Conservation (phyloP, 2,888 invertebrate genomes). For the Zygogramma bicolorata region DNA sequence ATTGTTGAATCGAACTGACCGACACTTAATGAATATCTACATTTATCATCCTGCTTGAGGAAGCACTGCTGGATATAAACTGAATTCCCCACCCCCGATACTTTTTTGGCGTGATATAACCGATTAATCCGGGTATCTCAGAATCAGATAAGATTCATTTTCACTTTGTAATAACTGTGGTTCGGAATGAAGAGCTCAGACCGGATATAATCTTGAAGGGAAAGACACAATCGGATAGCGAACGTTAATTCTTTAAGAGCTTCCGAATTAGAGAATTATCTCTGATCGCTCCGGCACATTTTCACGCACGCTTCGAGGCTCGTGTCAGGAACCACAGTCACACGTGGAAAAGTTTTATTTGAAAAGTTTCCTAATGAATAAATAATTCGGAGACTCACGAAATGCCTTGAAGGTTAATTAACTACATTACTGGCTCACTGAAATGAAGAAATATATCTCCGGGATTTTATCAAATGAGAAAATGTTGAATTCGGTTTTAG, state of each 20-base stretch:
- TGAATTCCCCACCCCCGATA: background rate
- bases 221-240: conserved; percentile 47
- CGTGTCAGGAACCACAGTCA: background rate
- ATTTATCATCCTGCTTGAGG: too few species aligned
- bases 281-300: conserved; percentile 37
- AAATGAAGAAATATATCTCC: background rate
- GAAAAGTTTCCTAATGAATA: background rate
- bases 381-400: background rate
- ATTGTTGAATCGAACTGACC: too few species aligned
- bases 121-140: background rate
- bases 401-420: background rate
- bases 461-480: background rate
- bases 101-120: background rate
- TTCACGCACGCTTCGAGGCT: conserved; percentile 4
- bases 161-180: conserved; percentile 23
- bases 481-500: background rate
- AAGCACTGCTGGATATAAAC: background rate
- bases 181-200: conserved; percentile 31
- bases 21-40: too few species aligned
- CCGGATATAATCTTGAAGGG: conserved; percentile 36
- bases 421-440: background rate
- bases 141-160: conserved; percentile 29
- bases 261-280: conserved; percentile 50
- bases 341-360: background rate
- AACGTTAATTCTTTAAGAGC: conserved; percentile 51